Percentiles rank a stretch among this genome's conserved stretches.
phyloP scores from a whole-genome alignment of 2,888 invertebrate species.

The Euspilapteryx auroguttella region DNA sequence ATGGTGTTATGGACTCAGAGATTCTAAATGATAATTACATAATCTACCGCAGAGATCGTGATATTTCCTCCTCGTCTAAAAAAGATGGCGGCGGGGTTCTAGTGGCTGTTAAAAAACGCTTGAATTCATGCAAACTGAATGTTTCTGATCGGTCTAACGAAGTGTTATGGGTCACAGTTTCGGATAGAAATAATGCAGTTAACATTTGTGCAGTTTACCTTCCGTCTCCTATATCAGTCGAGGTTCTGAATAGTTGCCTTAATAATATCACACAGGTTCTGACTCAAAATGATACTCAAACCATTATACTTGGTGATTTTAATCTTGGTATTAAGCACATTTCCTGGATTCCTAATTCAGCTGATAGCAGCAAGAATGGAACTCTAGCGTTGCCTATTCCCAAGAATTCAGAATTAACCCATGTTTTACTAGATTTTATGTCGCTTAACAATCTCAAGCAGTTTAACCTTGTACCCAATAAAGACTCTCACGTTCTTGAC shows the following conservation, averaged over 20 bases:
- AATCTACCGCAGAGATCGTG: conserved; percentile 10
- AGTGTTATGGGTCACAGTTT: background rate
- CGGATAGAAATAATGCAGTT: background rate
- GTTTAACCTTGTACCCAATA: background rate
- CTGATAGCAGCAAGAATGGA: background rate
- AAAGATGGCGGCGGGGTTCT: background rate
- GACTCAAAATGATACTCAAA: background rate
- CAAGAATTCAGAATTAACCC: background rate
- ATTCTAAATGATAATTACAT: conserved; percentile 9
- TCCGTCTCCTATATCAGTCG: background rate
- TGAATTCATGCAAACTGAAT: background rate
- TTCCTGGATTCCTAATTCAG: too few relatives aligned
- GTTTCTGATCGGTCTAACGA: background rate
- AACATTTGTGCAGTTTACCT: background rate
- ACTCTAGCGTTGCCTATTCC: background rate
- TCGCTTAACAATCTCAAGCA: background rate
- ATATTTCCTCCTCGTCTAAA: background rate
- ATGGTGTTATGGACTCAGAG: conserved; percentile 7
- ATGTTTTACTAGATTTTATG: background rate
- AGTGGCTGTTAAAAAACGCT: background rate
- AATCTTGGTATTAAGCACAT: background rate
- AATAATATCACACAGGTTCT: background rate
- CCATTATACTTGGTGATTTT: background rate
- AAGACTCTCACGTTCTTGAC: background rate
- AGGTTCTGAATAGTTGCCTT: background rate